Evolutionary conservation across 92 coral and sea anemone species (phyloP), one percentile per base, ranked within the genome.

Genomic region (Actinostola sp.): DNA sequence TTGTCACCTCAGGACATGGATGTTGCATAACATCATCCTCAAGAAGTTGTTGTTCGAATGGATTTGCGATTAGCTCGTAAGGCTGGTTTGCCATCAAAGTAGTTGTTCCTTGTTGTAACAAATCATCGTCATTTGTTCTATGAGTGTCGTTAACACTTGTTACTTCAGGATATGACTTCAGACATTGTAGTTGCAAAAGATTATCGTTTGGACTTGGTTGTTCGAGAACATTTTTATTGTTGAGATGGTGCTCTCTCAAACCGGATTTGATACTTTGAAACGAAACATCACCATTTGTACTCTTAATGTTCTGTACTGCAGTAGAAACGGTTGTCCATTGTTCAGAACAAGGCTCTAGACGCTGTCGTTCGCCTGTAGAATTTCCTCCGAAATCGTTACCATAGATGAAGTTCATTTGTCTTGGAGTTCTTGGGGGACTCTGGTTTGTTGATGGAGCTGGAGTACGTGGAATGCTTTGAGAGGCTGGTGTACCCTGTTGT

Each of bases 391-490:
- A 26, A 35, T 43, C 28, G n/a, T n/a, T n/a, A n/a, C n/a, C n/a
- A n/a, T n/a, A n/a, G n/a, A n/a, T n/a, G n/a, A n/a, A n/a, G n/a
- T 39, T 21, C 44, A 39, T 39, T 1, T 43, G 41, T 27, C 24
- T 0, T 46, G 57, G 25, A 3, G 36, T 48, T 46, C 26, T 42
- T 50, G 90, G 86, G 36, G 70, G 68, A 20, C 85, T 79, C 31
- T 60, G 82, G 50, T 68, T 67, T 50, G 75, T 80, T 2, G 90
- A 80, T 34, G 73, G 53, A 39, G 66, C 75, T 35, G 88, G 79
- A 3, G 88, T 82, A 2, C 15, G 55, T 11, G 63, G 31, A 62
- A 50, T 48, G 53, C 61, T 73, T 30, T 53, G 44, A 61, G 32
- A 60, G 1, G 50, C 55, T 6, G 77, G 77, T 8, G 66, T 38